Base-by-base conservation (phyloP, 2,888 invertebrate genomes). In the Oxycera nigricornis region DNA sequence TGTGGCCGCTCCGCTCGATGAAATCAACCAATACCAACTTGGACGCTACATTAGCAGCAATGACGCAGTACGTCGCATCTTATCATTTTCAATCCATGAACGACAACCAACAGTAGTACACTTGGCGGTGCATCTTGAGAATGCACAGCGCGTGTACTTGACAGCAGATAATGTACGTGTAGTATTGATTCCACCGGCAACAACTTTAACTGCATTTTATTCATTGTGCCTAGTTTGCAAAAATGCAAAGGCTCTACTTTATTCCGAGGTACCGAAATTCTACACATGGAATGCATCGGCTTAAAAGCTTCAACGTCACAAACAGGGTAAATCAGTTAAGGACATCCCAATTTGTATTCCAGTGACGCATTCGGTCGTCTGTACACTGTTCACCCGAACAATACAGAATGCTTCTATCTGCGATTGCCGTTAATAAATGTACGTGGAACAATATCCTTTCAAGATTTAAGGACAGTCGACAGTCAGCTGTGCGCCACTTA, bases 181-280 rank as follows among this genome's bases (percentile, higher is more conserved):
- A 31, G 73, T 80, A 14, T 61, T 76, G 4, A 46, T 59, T 55
- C 78, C 79, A 59, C 73, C 77, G 62, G 76, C 73, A 35, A 80
- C 79, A 72, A 82, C 81, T 70, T 78, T 83, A 39, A 79, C 79
- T 26, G 80, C 79, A 39, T 84, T 83, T 79, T 83, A 83, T 73
- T 59, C 77, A 50, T 77, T 83, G 3, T 83, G 82, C 75, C 73
- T 79, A 78, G 78, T 68, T 72, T 20, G 1, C 24, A 6, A 6
- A 7, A 7, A 7, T 35, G 35, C 35, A 35, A 35, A 35, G 35
- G 11, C 35, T 35, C 35, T 35, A 35, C n/a, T n/a, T n/a, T n/a
- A n/a, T n/a, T n/a, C n/a, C n/a, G n/a, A n/a, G 50, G n/a, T 50
- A 6, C 17, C 17, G 7, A 9, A 9, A n/a, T n/a, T 50, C 50